Evolutionary conservation across 1,140 invertebrate genomes (phyloP).

Genomic region (Gryllus bimaculatus): DNA sequence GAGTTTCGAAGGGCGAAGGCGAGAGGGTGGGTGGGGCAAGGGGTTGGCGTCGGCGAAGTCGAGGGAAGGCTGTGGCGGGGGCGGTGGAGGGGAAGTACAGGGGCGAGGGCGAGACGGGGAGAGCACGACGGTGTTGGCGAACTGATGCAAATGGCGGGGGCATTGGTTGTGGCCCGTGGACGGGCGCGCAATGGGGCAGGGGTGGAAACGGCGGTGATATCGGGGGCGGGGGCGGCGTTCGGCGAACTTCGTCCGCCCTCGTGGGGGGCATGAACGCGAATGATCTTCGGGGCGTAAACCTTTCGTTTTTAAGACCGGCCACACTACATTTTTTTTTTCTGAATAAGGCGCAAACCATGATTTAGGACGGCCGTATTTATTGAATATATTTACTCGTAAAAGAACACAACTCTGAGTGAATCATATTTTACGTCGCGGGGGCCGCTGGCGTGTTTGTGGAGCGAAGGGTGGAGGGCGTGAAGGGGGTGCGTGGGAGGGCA

Average conservation of each 20-base stretch:
- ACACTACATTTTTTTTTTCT: background rate
- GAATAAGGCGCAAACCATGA: background rate
- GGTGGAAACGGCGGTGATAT: too few relatives aligned
- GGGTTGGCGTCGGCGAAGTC: too few relatives aligned
- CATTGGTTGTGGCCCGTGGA: too few relatives aligned
- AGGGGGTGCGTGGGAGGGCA: background rate
- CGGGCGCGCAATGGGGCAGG: too few relatives aligned
- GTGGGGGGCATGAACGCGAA: background rate
- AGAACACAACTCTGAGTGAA: background rate
- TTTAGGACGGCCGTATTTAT: background rate
- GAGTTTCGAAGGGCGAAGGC: too few relatives aligned
- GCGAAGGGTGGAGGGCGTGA: background rate
- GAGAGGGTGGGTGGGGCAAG: too few relatives aligned
- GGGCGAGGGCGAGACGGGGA: too few relatives aligned
- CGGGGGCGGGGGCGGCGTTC: too few relatives aligned
- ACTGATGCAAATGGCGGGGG: too few relatives aligned
- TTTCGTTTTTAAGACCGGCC: background rate
- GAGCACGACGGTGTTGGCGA: too few relatives aligned
- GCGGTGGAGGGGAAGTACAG: too few relatives aligned
- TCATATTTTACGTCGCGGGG: background rate
- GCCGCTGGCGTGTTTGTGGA: background rate
- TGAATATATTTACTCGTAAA: conserved; percentile 2
- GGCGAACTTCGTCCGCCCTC: background rate
- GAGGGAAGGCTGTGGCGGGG: too few relatives aligned
- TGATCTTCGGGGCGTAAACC: background rate